Conservation (phyloP, 2,797 vertebrate species). For the Sitta carolinensis region DNA sequence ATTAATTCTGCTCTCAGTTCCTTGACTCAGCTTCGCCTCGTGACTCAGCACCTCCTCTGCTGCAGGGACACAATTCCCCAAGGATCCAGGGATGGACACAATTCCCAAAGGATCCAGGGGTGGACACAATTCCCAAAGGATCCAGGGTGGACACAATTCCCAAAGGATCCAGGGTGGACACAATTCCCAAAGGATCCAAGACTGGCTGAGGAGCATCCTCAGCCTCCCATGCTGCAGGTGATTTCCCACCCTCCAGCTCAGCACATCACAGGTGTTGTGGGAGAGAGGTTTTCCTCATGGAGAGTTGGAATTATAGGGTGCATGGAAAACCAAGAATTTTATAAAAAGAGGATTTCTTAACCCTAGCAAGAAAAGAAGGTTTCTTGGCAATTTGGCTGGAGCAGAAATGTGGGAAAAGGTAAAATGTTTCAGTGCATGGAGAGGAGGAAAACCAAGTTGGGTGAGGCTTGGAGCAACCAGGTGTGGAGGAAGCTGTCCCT, state of each 20-base stretch:
- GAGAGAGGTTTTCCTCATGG: background rate
- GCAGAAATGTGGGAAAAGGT: background rate
- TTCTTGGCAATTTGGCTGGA: background rate
- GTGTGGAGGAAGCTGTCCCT: background rate
- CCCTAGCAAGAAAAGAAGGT: background rate
- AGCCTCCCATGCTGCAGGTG: background rate
- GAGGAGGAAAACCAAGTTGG: background rate
- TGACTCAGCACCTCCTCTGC: background rate
- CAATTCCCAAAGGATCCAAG: accelerated
- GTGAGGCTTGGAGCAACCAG: background rate
- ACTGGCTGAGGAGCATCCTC: background rate
- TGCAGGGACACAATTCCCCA: background rate
- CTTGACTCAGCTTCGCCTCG: background rate
- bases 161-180: background rate
- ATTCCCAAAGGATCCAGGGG: accelerated
- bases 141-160: background rate
- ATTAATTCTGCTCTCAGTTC: background rate
- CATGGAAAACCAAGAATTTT: accelerated
- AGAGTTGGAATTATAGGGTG: background rate
- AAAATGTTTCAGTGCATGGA: background rate
- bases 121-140: background rate
- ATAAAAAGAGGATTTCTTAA: background rate
- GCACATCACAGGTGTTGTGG: background rate
- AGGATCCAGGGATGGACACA: background rate
- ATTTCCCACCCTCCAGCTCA: background rate